Evolutionary conservation across 2,113 vertebrate genomes (phyloP), one percentile per base, ranked within the genome.

Genomic region (Gallinago jamesoni): DNA sequence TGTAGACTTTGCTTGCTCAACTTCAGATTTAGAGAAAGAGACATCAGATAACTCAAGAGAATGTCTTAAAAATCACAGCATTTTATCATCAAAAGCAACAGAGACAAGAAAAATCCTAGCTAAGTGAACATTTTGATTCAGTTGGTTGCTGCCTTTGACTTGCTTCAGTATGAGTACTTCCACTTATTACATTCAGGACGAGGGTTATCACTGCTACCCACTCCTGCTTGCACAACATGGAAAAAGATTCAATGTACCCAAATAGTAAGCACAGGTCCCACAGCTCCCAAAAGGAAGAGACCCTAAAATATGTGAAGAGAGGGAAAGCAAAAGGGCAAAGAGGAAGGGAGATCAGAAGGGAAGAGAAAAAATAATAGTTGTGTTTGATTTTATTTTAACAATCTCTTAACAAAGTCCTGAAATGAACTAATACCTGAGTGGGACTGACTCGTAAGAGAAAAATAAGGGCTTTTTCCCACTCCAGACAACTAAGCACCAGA

Each of bases 171-270:
- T 20, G 16, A 66, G n/a, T 27, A 25, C 23, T 7, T 60, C 35
- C 47, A 25, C 23, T 60, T 64, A 33, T 41, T 24, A 43, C 23
- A 43, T 14, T 64, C 7, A 35, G 47, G 55, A 57, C 60, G 73
- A 89, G 37, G 30, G 10, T 43, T 64, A 57, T 30, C 72, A 67
- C 45, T 70, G 69, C n/a, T 64, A 48, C 33, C 33, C 19, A 18
- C 9, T 66, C 31, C 64, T 0, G 3, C 47, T 55, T n/a, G 28
- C 62, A 28, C 17, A 64, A 16, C 0, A 1, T 24, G 35, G 52
- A 72, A 81, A 56, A 33, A 67, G 13, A 56, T 31, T 15, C 35
- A 52, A 21, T 39, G 13, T n/a, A 39, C 66, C 35, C 41, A 33
- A 74, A 23, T 6, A 12, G 39, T 9, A 25, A 74, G 37, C 33